Conservation (phyloP, 2,113 vertebrate genomes). For the Burhinus bistriatus region DNA sequence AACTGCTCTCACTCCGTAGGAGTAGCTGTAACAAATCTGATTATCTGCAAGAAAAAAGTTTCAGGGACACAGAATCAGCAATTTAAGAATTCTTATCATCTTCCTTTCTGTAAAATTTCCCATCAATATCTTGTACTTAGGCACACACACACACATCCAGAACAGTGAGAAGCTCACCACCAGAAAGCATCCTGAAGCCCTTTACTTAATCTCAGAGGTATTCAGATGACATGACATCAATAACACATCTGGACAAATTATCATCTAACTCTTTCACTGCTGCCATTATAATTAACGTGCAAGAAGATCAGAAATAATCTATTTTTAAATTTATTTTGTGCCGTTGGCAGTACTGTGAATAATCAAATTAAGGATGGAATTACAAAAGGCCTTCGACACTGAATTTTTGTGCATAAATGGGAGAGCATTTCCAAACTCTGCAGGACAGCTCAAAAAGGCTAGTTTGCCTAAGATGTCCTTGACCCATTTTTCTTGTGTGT, state of each 20-base stretch:
- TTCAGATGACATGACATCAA: background rate
- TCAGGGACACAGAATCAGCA: background rate
- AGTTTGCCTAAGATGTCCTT: background rate
- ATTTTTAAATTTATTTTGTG: background rate
- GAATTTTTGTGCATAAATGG: constrained; percentile 32
- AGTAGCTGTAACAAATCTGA: constrained; percentile 87
- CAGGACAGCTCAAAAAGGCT: background rate
- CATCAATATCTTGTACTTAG: accelerated
- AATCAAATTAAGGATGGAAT: constrained; percentile 22
- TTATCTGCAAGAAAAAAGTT: constrained; percentile 51
- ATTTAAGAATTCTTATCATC: background rate
- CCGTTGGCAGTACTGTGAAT: background rate
- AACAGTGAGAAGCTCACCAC: background rate
- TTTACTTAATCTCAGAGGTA: background rate
- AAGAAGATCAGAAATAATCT: background rate
- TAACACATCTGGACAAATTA: background rate
- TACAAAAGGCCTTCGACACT: background rate
- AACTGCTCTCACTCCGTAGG: constrained; percentile 92
- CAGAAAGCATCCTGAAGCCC: background rate
- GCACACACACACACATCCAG: background rate
- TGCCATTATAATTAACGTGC: background rate
- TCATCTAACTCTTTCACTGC: background rate
- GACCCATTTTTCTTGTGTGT: background rate
- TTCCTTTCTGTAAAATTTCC: background rate
- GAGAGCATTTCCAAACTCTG: background rate